Percentiles rank a stretch among this genome's conserved stretches.
phyloP scores from a whole-genome alignment of 2,888 invertebrate species.

The Timema podura region DNA sequence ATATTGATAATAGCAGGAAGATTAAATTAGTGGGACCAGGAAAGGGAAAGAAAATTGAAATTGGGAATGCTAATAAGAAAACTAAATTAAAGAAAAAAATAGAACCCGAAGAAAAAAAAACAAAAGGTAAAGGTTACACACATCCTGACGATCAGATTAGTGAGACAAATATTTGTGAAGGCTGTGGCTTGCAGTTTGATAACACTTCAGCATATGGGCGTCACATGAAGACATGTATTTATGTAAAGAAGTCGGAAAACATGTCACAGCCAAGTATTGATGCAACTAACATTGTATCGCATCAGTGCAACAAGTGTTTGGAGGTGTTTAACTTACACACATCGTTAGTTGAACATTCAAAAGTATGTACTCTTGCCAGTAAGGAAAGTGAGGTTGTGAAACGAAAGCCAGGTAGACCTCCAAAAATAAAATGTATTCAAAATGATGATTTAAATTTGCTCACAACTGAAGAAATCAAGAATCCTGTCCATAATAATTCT shows the following conservation, averaged over 20 bases:
- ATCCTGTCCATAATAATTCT: too few species aligned
- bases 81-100: neutral
- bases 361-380: too few species aligned
- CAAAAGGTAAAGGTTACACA: constrained; percentile 17
- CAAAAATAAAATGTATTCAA: too few species aligned
- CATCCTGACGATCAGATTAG: constrained; percentile 17
- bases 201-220: constrained; percentile 27
- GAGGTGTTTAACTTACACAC: too few species aligned
- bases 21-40: neutral
- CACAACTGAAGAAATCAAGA: too few species aligned
- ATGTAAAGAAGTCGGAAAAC: constrained; percentile 1
- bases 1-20: neutral
- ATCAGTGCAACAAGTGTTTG: too few species aligned
- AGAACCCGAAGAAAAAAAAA: constrained; percentile 15
- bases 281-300: too few species aligned
- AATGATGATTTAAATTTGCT: too few species aligned
- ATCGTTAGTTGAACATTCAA: too few species aligned
- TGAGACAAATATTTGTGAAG: constrained; percentile 27
- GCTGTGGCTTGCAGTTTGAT: constrained; percentile 29
- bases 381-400: too few species aligned
- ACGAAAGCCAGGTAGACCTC: too few species aligned
- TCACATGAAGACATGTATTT: constrained; percentile 29
- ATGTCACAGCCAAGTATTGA: neutral
- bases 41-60: constrained; percentile 5
- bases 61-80: neutral